Conservation (phyloP, 2,888 invertebrate genomes). For the Lithodes maja region DNA sequence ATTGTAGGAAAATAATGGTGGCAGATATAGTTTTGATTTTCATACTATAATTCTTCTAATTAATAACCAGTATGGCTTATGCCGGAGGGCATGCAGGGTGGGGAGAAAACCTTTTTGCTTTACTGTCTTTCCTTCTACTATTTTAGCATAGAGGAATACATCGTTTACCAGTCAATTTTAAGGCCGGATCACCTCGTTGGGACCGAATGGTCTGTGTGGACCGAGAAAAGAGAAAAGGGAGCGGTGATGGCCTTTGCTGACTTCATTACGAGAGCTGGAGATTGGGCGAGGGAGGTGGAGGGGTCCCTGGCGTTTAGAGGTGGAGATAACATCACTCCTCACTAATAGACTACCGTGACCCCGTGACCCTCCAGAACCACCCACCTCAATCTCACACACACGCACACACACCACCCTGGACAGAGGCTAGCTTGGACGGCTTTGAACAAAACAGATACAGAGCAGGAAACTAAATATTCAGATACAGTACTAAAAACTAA, state of each 20-base stretch:
- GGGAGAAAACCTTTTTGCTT: neutral
- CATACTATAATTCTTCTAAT: too few relatives aligned
- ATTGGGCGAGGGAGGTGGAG: neutral
- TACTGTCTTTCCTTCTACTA: too few relatives aligned
- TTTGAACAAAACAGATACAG: too few relatives aligned
- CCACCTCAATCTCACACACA: neutral
- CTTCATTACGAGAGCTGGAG: neutral
- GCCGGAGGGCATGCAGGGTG: neutral
- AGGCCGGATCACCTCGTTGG: neutral
- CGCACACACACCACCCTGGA: too few relatives aligned
- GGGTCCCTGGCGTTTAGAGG: constrained; percentile 11
- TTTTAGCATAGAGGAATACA: too few relatives aligned
- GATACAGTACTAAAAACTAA: too few relatives aligned
- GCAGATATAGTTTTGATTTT: too few relatives aligned
- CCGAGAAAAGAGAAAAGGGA: neutral
- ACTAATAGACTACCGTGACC: constrained; percentile 8
- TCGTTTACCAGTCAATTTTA: too few relatives aligned
- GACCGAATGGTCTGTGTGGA: neutral
- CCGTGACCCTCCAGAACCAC: neutral
- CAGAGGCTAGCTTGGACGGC: too few relatives aligned
- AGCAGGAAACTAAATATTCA: too few relatives aligned
- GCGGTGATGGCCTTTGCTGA: neutral
- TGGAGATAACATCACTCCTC: neutral
- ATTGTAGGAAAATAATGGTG: too few relatives aligned
- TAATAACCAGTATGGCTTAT: neutral